Base-by-base conservation (phyloP, 2,888 invertebrate species). In the Nymphalis c-album region DNA sequence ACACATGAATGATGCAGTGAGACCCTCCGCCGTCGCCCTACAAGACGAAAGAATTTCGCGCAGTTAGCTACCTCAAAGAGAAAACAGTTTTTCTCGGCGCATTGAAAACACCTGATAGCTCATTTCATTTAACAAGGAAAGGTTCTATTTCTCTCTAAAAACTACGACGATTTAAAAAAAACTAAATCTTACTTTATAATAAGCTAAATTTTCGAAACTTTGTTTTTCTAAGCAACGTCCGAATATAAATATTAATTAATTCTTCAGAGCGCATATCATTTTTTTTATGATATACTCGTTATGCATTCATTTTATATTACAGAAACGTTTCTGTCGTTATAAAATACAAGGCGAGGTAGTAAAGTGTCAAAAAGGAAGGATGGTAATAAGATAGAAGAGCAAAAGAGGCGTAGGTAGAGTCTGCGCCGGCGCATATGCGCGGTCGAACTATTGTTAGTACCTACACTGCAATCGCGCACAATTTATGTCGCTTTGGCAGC, bases 1-100 rank as follows among this genome's bases (percentile, higher is more conserved):
- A 84, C 82, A 66, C 79, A 88, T 92, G 90, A 91, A 91, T 91
- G 87, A 92, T 91, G 87, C 90, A 91, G 90, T 82, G 90, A 85
- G 88, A 88, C 87, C 87, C 80, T 78, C 88, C 85, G 75, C 80
- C 76, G 76, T 79, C 76, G 85, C 87, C 83, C 86, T 86, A 90
- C 90, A 90, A 83, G 86, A 83, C 84, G 80, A 87, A 83, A 79
- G 91, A 87, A 91, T 91, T 87, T 87, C 83, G 81, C 87, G 84
- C 88, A 86, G 85, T 85, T 86, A 84, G 80, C 79, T 77, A 81
- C 77, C 80, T 84, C 83, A 85, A 87, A 87, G 85, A 80, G 80
- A 79, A 79, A 82, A 81, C 73, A 66, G 80, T 90, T 89, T 91
- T 90, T 89, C 83, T 82, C 69, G 69, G 67, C 71, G 77, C 83